These are phyloP conservation scores for Plutomurus gul DNA, from an alignment of 1,140 invertebrate species.

Conservation along the genomic window DNA sequence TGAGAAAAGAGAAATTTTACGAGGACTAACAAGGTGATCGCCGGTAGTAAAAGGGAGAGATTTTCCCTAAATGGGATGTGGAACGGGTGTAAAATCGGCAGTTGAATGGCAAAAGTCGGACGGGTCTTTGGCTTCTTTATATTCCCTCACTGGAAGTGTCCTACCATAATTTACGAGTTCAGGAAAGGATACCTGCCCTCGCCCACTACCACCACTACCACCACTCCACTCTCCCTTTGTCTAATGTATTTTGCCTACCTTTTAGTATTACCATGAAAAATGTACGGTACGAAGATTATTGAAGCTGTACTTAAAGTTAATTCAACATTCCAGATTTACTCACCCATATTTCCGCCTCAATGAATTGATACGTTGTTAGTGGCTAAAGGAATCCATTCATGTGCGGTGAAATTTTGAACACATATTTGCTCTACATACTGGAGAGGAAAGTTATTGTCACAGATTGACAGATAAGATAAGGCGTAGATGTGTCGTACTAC, in stretches of 20 bases:
- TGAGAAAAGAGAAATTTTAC: slow-evolving; percentile 22
- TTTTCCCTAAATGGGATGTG: slow-evolving; percentile 28
- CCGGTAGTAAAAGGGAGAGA: slow-evolving; percentile 20
- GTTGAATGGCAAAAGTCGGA: slow-evolving; percentile 19
- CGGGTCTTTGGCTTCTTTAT: slow-evolving; percentile 14
- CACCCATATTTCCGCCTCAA: no score
- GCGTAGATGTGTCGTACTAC: no score
- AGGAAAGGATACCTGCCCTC: background rate
- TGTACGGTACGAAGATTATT: slow-evolving; percentile 2
- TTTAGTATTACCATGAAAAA: background rate
- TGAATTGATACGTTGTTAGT: background rate
- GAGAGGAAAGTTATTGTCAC: no score
- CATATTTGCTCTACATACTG: no score
- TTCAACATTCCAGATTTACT: no score
- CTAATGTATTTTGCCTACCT: background rate
- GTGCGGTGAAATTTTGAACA: no score
- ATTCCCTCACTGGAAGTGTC: background rate
- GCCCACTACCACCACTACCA: background rate
- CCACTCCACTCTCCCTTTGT: background rate
- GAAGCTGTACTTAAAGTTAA: no score
- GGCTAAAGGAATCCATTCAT: no score
- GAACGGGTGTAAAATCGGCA: slow-evolving; percentile 19
- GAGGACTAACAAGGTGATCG: slow-evolving; percentile 25
- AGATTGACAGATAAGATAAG: no score
- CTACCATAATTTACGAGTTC: background rate